phyloP scores from a whole-genome alignment of 1,140 invertebrate species.

The Euwallacea fornicatus region DNA sequence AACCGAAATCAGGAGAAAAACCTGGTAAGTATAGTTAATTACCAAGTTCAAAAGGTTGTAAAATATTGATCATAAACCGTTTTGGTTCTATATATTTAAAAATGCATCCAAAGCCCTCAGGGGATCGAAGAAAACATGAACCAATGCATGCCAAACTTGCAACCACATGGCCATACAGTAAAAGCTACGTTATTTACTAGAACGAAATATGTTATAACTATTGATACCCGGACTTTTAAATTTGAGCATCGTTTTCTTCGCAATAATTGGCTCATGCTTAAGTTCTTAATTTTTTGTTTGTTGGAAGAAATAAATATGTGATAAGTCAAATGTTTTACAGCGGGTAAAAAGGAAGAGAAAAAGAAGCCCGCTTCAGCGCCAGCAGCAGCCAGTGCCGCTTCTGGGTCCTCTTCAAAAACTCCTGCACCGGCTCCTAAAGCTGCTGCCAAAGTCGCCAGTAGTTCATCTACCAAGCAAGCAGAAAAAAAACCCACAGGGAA shows the following conservation, averaged over 20 bases:
- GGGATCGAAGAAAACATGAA: not conserved
- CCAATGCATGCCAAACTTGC: slow-evolving; percentile 41
- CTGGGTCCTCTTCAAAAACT: slow-evolving; percentile 48
- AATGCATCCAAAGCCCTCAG: too few relatives aligned
- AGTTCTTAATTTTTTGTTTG: not conserved
- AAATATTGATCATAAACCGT: not conserved
- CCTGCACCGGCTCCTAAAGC: slow-evolving; percentile 54
- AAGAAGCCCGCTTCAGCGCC: slow-evolving; percentile 58
- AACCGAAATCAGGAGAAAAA: slow-evolving; percentile 66
- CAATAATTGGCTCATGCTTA: not conserved
- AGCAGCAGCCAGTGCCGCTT: slow-evolving; percentile 53
- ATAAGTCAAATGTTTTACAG: slow-evolving; percentile 48
- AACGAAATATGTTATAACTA: not conserved
- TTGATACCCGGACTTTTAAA: not conserved
- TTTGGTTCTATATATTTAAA: not conserved
- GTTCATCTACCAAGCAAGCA: slow-evolving; percentile 56
- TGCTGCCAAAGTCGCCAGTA: slow-evolving; percentile 54
- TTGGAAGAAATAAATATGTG: slow-evolving; percentile 2
- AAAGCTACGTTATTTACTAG: not conserved
- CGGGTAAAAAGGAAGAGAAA: slow-evolving; percentile 63
- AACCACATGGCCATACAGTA: slow-evolving; percentile 24
- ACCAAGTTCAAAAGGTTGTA: slow-evolving; percentile 8
- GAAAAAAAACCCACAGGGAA: slow-evolving; percentile 45
- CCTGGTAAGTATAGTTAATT: slow-evolving; percentile 57
- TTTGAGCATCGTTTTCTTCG: not conserved